Conservation (phyloP, 1,140 invertebrate genomes). For the Coelopa frigida region DNA sequence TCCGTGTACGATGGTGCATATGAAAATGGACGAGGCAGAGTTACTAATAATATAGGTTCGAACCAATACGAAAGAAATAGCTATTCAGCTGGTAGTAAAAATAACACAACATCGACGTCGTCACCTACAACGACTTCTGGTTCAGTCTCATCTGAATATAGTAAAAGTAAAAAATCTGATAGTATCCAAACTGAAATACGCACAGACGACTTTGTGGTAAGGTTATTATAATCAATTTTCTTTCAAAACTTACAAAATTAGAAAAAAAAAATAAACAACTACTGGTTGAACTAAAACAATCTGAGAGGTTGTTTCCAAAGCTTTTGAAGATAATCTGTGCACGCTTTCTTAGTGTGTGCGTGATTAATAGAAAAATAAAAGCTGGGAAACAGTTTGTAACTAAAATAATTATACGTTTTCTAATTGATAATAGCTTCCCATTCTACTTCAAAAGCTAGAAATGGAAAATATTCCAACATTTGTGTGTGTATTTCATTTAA, state of each 20-base stretch:
- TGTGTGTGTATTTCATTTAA: too few relatives aligned
- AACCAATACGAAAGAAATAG: too few relatives aligned
- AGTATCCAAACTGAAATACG: conserved; percentile 46
- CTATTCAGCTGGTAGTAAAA: conserved; percentile 12
- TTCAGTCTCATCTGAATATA: too few relatives aligned
- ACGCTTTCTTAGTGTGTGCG: too few relatives aligned
- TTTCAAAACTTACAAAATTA: conserved; percentile 13
- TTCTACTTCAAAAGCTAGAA: too few relatives aligned
- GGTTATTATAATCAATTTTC: conserved; percentile 46
- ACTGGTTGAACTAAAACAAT: conserved; percentile 1
- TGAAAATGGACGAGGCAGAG: conserved; percentile 10
- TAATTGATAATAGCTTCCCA: too few relatives aligned
- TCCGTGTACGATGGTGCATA: neutral
- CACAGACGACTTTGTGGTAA: conserved; percentile 47
- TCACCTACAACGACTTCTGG: conserved; percentile 11
- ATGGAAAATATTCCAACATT: too few relatives aligned
- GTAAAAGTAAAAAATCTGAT: conserved; percentile 46
- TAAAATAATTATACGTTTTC: too few relatives aligned
- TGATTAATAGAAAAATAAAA: too few relatives aligned
- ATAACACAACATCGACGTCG: neutral
- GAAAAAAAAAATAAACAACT: conserved; percentile 19
- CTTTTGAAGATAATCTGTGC: too few relatives aligned
- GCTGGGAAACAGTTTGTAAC: too few relatives aligned
- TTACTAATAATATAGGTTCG: conserved; percentile 12
- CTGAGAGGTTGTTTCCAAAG: too few relatives aligned